phyloP scores from a whole-genome alignment of 2,113 vertebrate species.

The Uria aalge region DNA sequence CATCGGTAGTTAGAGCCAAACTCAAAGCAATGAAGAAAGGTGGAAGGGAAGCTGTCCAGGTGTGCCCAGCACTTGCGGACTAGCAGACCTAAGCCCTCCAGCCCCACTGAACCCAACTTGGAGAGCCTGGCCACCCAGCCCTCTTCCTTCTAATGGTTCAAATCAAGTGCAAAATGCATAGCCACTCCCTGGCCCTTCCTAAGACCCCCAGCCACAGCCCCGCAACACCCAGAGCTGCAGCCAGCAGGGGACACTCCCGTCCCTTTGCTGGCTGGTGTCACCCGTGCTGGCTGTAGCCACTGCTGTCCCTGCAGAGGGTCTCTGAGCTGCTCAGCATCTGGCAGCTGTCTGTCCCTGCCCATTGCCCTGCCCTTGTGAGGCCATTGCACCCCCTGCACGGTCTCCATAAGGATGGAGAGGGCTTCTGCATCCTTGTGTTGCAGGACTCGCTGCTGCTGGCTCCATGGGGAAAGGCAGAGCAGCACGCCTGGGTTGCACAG shows the following conservation, averaged over 20 bases:
- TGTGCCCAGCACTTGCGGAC: not conserved
- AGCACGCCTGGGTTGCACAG: rapidly evolving
- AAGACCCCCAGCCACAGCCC: not conserved
- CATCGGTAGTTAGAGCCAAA: not conserved
- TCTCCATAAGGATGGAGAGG: not conserved
- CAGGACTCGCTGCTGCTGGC: not conserved
- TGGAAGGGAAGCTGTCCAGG: not conserved
- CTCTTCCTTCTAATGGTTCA: not conserved
- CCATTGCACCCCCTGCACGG: rapidly evolving
- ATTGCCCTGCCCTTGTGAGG: not conserved
- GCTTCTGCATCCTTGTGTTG: not conserved
- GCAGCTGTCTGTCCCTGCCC: not conserved
- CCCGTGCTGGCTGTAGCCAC: not conserved
- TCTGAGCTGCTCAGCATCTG: not conserved
- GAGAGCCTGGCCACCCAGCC: not conserved
- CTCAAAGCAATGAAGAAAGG: not conserved
- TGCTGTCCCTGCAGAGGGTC: not conserved
- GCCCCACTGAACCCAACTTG: not conserved
- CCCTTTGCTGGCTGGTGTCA: not conserved
- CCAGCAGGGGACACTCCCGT: constrained; percentile 3
- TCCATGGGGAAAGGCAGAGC: rapidly evolving
- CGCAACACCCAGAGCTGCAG: not conserved
- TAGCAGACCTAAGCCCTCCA: not conserved
- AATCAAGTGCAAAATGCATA: not conserved
- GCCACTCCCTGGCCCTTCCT: not conserved